Evolutionary conservation across 2,113 vertebrate genomes (phyloP), one percentile per base, ranked within the genome.

Genomic region (Lepus europaeus): DNA sequence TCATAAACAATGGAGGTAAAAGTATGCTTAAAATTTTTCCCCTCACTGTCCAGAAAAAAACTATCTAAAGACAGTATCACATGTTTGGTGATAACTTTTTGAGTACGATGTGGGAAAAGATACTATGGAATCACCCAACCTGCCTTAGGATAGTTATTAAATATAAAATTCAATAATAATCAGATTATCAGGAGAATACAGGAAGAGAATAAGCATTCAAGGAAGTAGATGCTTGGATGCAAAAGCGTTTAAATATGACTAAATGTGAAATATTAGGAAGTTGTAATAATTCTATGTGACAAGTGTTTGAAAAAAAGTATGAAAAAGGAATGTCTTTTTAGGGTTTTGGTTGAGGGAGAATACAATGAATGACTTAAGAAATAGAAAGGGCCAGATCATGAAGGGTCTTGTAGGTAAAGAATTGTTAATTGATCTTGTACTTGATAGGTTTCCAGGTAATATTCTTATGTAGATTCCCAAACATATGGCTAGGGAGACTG

Each of bases 231-330:
- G 86, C 51, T n/a, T 13, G 19, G 13, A 23, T 69, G 20, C 5
- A 81, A 45, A 70, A 45, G 5, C 70, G 9, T 2, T 80, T 23
- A 77, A 20, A 49, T 14, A 11, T 39, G 16, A 70, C 29, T 64
- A 64, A 76, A 53, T 23, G 17, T 93, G 45, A 59, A 77, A 73
- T 70, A 89, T 39, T 33, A 66, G 76, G 87, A 89, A 53, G 74
- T n/a, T 85, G 2, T 45, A 29, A 51, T 51, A 73, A 66, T 59
- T 83, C 63, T 20, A 74, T 19, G 0, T 63, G 51, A 49, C 59
- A 49, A 29, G 33, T 69, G 4, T 12, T 59, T 13, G 17, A 17
- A 59, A 59, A 56, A 59, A 59, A 17, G 56, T 17, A 17, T 59
- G 56, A 59, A 16, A 59, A 59, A 59, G 56, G 56, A 16, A 59